Conservation (phyloP, 2,888 invertebrate species). For the Apomyelois bistriatella region DNA sequence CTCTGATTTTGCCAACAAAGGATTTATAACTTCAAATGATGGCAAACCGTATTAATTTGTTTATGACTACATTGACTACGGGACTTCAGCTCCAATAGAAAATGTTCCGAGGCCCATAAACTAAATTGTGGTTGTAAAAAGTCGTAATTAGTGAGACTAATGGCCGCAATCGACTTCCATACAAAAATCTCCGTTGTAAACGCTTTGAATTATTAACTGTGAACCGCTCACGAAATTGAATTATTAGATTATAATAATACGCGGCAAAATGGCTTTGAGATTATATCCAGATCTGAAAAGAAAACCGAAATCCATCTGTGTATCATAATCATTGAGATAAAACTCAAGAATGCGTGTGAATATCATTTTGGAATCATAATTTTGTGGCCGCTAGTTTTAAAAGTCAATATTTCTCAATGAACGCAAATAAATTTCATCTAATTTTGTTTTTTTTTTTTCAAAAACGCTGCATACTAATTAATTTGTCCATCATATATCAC, state of each 20-base stretch:
- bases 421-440: too few species aligned
- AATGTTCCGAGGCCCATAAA: slow-evolving; percentile 66
- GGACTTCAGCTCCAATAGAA: slow-evolving; percentile 55
- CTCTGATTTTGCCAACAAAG: slow-evolving; percentile 29
- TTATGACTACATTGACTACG: slow-evolving; percentile 54
- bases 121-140: slow-evolving; percentile 65
- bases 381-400: too few species aligned
- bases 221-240: slow-evolving; percentile 30
- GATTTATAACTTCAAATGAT: slow-evolving; percentile 59
- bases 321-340: too few species aligned
- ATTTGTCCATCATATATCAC: too few species aligned
- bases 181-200: slow-evolving; percentile 58
- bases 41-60: slow-evolving; percentile 57
- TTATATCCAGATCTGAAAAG: too few species aligned
- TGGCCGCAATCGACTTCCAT: slow-evolving; percentile 61
- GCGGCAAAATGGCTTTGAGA: not conserved
- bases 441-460: too few species aligned
- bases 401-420: too few species aligned
- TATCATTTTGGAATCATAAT: too few species aligned
- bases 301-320: too few species aligned
- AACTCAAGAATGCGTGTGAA: too few species aligned
- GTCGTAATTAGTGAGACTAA: slow-evolving; percentile 75
- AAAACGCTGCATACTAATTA: too few species aligned
- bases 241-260: not conserved
- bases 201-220: slow-evolving; percentile 37